These are phyloP conservation scores for Synanthedon myopaeformis DNA, from an alignment of 2,888 invertebrate species.

Conservation along the genomic window DNA sequence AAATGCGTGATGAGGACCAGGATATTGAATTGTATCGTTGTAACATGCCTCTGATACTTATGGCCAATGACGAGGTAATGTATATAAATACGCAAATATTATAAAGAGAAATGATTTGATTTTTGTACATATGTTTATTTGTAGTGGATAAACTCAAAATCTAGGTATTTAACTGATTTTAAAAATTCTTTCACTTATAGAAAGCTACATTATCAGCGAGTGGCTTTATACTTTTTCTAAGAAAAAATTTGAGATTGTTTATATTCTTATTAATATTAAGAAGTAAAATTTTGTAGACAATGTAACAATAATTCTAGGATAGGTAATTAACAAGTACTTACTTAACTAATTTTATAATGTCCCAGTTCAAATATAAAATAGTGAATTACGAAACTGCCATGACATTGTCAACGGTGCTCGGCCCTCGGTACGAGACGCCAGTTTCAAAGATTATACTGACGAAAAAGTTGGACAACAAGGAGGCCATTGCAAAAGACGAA, in stretches of 20 bases:
- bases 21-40: constrained; percentile 23
- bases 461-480: constrained; percentile 22
- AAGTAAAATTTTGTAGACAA: no score
- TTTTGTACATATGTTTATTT: no score
- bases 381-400: constrained; percentile 73
- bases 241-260: no score
- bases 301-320: no score
- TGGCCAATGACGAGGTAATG: constrained; percentile 73
- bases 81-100: no score
- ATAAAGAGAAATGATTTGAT: no score
- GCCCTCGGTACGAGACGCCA: constrained; percentile 76
- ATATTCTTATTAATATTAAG: no score
- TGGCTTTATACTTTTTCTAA: no score
- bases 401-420: constrained; percentile 75
- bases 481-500: constrained; percentile 20
- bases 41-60: constrained; percentile 55
- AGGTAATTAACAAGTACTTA: background rate
- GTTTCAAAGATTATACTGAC: constrained; percentile 59
- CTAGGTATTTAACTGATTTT: no score
- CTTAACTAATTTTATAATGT: constrained; percentile 14
- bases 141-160: no score
- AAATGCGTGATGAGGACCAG: constrained; percentile 21
- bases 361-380: constrained; percentile 77
- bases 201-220: no score
- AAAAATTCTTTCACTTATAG: no score